phyloP scores from a whole-genome alignment of 2,797 vertebrate species.

The Rhynchotus rufescens region DNA sequence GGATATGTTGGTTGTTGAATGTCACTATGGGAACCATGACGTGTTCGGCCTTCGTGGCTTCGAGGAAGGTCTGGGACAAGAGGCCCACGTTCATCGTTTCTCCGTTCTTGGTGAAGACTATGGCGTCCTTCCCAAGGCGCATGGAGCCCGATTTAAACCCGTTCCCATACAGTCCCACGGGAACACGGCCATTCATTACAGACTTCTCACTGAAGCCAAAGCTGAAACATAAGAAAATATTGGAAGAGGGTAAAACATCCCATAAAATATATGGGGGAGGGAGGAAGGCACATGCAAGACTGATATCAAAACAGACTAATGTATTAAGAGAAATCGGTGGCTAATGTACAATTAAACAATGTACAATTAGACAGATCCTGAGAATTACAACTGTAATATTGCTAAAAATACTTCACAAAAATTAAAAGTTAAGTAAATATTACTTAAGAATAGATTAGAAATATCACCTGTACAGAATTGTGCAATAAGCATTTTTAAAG shows the following conservation, averaged over 20 bases:
- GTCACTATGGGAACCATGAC: constrained; percentile 90
- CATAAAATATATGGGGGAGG: background rate
- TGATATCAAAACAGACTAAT: background rate
- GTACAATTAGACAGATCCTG: background rate
- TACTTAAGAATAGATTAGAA: background rate
- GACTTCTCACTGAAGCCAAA: constrained; percentile 96
- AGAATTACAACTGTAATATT: rapidly evolving
- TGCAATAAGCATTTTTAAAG: rapidly evolving
- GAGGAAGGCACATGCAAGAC: rapidly evolving
- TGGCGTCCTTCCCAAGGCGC: constrained; percentile 92
- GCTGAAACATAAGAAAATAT: constrained; percentile 70
- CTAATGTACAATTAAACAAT: background rate
- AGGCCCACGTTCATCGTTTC: constrained; percentile 87
- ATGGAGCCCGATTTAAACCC: constrained; percentile 98
- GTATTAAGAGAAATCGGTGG: background rate
- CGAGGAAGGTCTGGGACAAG: constrained; percentile 92
- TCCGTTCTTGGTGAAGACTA: constrained; percentile 92
- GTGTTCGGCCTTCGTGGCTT: constrained; percentile 83
- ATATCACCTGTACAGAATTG: background rate
- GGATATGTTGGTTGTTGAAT: constrained; percentile 86
- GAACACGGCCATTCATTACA: constrained; percentile 82
- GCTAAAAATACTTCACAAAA: background rate
- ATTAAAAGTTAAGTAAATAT: no score
- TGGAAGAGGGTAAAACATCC: background rate
- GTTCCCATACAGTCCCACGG: constrained; percentile 94